These are phyloP conservation scores for Chaenodraco wilsoni DNA, from an alignment of 2,797 vertebrate species.

Conservation along the genomic window DNA sequence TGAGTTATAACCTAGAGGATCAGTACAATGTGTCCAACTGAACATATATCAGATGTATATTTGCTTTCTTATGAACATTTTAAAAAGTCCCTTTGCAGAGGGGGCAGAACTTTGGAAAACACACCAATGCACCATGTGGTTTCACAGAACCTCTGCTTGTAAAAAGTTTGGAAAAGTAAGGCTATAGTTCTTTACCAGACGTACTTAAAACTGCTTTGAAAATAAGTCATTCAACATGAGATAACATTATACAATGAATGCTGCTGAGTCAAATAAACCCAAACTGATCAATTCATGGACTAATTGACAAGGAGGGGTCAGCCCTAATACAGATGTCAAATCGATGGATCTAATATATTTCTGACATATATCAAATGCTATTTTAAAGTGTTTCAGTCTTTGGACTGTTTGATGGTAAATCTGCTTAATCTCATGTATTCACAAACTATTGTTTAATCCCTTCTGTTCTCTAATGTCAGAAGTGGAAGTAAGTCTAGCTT, in stretches of 20 bases:
- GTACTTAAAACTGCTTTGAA: too few relatives aligned
- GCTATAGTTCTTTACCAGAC: too few relatives aligned
- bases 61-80: constrained; percentile 5
- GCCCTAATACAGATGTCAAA: not conserved
- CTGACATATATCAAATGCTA: not conserved
- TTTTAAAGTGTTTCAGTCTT: not conserved
- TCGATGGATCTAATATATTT: not conserved
- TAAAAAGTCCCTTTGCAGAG: constrained; percentile 6
- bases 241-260: too few relatives aligned
- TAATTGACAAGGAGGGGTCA: too few relatives aligned
- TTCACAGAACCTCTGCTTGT: not conserved
- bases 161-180: not conserved
- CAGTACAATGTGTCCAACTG: not conserved
- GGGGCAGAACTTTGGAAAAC: not conserved
- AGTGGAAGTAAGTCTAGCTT: not conserved
- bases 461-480: not conserved
- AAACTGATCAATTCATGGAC: too few relatives aligned
- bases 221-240: too few relatives aligned
- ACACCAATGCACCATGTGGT: too few relatives aligned
- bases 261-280: too few relatives aligned
- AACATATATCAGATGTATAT: constrained; percentile 1
- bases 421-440: not conserved
- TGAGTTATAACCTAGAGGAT: too few relatives aligned
- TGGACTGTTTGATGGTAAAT: not conserved
- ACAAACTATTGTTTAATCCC: not conserved